Base-by-base conservation (phyloP, 2,113 vertebrate genomes). In the Pseudolaguvia tuberculata region DNA sequence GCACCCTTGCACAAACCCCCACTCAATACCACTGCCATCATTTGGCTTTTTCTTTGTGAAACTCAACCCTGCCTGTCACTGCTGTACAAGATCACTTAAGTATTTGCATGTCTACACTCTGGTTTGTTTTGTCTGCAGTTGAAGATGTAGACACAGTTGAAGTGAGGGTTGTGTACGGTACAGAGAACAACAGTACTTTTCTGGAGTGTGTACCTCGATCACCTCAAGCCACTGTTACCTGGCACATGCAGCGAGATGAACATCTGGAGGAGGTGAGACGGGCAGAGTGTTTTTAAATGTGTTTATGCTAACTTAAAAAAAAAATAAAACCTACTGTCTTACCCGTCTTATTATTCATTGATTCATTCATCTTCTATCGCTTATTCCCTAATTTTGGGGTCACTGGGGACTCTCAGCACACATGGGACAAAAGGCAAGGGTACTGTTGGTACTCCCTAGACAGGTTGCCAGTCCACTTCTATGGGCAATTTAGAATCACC, bases 121-220 rank as follows among this genome's bases (percentile, higher is more conserved):
- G 0, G 57, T 69, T 55, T 74, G 39, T 70, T 39, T 63, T 72
- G 17, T 78, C 70, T 45, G 3, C 83, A 94, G 93, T 87, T 78
- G 93, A 93, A 25, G 90, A 93, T 20, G 75, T 89, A 3, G 91
- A 94, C 59, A 78, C 62, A 0, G 35, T 73, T 10, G 92, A 89
- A 69, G 88, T 94, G 81, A 89, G 83, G 73, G 85, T 91, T 21
- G 90, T 97, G 20, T 98, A 93, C 0, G 96, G 94, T 42, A 93
- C 90, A 0, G 96, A 98, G 83, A 89, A 94, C 88, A 98, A 96
- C 85, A 96, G 94, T 88, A 96, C 95, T 57, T 95, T 98, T 86
- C 87, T 98, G 76, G 95, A 98, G 86, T 98, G 96, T 3, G 65
- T 90, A 47, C 95, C 96, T 78, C 93, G 92, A 45, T 98, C 94